Percentiles rank a stretch among this genome's conserved stretches.
Conservation (phyloP, 2,888 invertebrate genomes). For the Parnassius glacialis region DNA sequence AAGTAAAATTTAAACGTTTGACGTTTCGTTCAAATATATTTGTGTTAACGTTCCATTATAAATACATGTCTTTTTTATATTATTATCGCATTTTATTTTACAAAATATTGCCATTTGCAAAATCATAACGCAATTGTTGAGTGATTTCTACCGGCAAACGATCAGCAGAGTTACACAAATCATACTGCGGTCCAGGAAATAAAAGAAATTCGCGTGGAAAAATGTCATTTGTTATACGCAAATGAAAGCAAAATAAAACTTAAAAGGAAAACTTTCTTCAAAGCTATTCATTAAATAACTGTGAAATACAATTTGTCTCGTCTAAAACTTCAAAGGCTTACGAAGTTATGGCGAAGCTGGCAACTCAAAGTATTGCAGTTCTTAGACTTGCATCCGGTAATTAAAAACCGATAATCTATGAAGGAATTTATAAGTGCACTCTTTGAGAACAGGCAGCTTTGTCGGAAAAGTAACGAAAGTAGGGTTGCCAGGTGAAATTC, state of each 20-base stretch:
- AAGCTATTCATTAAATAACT: not conserved
- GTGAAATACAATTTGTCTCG: slow-evolving; percentile 14
- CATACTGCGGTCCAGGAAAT: not conserved
- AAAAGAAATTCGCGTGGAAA: not conserved
- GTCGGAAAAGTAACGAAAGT: slow-evolving; percentile 38
- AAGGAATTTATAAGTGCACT: slow-evolving; percentile 34
- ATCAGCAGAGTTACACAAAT: no score
- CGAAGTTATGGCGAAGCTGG: slow-evolving; percentile 9
- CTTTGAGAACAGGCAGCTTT: slow-evolving; percentile 29
- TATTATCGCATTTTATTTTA: no score
- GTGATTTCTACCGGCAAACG: no score
- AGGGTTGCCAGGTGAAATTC: slow-evolving; percentile 26
- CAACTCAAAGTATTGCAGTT: slow-evolving; percentile 23
- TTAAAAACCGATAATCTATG: slow-evolving; percentile 58
- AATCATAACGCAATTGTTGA: no score
- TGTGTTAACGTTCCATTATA: no score
- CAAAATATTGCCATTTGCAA: no score
- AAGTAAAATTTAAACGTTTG: no score
- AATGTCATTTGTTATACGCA: not conserved
- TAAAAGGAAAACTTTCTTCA: slow-evolving; percentile 2
- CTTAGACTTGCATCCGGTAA: slow-evolving; percentile 37
- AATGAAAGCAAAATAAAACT: not conserved
- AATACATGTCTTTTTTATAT: no score
- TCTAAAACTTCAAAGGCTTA: slow-evolving; percentile 13
- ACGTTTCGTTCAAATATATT: no score